Evolutionary conservation across 2,888 invertebrate genomes (phyloP), one percentile per base, ranked within the genome.

Genomic region (Agonopterix heracliana): DNA sequence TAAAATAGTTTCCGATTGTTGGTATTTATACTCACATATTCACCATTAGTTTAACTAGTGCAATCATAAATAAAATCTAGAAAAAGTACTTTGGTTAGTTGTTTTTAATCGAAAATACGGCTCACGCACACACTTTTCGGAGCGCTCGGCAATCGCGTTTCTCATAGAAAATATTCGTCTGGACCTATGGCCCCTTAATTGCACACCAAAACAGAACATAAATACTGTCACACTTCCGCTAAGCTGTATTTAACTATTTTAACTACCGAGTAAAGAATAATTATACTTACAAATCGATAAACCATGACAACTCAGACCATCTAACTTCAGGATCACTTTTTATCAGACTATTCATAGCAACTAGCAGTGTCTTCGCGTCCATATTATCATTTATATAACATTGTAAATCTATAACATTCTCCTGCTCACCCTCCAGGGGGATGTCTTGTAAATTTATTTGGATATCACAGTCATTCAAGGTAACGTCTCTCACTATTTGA

Each of bases 301-400:
- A 85, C 93, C 95, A 95, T 50, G 91, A 91, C 54, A 94, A 81
- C 69, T 93, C 92, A 9, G 90, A 73, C 95, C 95, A 96, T 59
- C 91, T 90, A 54, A 91, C 90, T 56, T 91, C 89, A 5, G 90
- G 87, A 54, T 92, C 90, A 61, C 91, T 88, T 56, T 82, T 83
- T 50, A 91, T 71, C 58, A 90, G 84, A 61, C 85, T 85, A 75
- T 92, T 92, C 83, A 93, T 93, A 45, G 91, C 89, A 47, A 89
- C 87, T 43, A 93, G 77, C 60, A 91, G 75, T 47, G 89, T 88
- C 58, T 92, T 89, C 14, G 90, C 85, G 45, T 90, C 83, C 7
- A 87, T 80, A 54, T 89, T 89, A 47, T 91, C 90, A 61, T 58
- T 73, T 49, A 84, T 54, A 60, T 95, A 93, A 59, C 92, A 89